Conservation (phyloP, 2,797 vertebrate genomes). For the Notamacropus eugenii region DNA sequence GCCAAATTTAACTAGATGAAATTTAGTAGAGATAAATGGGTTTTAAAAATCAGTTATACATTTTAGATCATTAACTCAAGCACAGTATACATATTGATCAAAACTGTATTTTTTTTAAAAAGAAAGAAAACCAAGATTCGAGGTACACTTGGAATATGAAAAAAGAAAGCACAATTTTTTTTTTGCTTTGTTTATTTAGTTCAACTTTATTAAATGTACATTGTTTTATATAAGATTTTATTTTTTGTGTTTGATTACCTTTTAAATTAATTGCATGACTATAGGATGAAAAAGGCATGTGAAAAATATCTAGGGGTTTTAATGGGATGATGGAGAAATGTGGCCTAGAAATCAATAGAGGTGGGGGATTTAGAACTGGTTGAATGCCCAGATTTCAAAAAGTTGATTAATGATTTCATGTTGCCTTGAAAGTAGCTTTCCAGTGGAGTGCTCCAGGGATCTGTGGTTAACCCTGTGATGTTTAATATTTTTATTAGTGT, state of each 20-base stretch:
- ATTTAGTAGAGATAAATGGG: background rate
- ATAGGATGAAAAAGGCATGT: background rate
- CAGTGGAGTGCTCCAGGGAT: background rate
- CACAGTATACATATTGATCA: background rate
- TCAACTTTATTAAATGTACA: background rate
- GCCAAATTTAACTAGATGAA: background rate
- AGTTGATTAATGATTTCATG: background rate
- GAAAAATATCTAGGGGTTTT: background rate
- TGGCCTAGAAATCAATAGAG: background rate
- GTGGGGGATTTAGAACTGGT: background rate
- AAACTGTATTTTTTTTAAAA: background rate
- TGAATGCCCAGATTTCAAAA: background rate
- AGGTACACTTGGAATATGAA: background rate
- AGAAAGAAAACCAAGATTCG: background rate
- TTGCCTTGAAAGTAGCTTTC: background rate
- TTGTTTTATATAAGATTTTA: background rate
- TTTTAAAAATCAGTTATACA: background rate
- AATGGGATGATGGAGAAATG: background rate
- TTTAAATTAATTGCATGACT: background rate
- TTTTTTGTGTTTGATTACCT: background rate
- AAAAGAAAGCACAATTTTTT: background rate
- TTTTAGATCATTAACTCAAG: background rate
- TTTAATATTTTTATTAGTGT: background rate
- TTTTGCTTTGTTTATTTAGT: background rate
- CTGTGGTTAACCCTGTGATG: background rate